Percentiles rank a stretch among this genome's conserved stretches.
Conservation (phyloP, 2,888 invertebrate species). For the Melanotus villosus region DNA sequence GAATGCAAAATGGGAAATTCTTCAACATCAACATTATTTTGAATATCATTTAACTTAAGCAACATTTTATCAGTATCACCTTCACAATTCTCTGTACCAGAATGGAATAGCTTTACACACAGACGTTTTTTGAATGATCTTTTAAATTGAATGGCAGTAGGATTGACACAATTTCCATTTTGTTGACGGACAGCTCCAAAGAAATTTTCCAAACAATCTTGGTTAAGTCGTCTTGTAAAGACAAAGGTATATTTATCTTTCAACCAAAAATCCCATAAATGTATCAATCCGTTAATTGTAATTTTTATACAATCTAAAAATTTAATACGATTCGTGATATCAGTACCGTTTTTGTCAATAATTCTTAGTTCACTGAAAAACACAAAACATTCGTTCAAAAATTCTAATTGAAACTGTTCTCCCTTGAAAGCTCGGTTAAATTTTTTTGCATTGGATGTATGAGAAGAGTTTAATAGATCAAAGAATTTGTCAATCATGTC, state of each 20-base stretch:
- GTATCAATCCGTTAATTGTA: not conserved
- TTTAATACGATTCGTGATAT: not conserved
- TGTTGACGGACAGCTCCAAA: constrained; percentile 41
- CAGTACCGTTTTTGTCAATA: not conserved
- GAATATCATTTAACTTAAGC: constrained; percentile 1
- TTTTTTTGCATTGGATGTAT: not conserved
- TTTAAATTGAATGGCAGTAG: constrained; percentile 41
- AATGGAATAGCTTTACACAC: constrained; percentile 34
- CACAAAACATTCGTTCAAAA: not conserved
- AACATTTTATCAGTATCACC: constrained; percentile 34
- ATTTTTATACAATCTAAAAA: not conserved
- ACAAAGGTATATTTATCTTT: not conserved
- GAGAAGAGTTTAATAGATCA: not conserved
- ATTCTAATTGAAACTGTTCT: not conserved
- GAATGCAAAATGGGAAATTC: not conserved
- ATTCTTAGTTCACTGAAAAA: not conserved
- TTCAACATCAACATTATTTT: not conserved
- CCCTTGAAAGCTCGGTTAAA: no score
- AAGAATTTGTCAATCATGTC: no score
- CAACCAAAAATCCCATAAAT: not conserved
- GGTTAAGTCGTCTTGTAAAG: not conserved
- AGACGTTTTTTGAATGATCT: constrained; percentile 13
- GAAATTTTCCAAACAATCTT: constrained; percentile 17
- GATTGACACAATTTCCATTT: constrained; percentile 41
- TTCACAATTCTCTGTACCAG: constrained; percentile 39